phyloP scores from a whole-genome alignment of 1,140 invertebrate species.

The Saccostrea echinata region DNA sequence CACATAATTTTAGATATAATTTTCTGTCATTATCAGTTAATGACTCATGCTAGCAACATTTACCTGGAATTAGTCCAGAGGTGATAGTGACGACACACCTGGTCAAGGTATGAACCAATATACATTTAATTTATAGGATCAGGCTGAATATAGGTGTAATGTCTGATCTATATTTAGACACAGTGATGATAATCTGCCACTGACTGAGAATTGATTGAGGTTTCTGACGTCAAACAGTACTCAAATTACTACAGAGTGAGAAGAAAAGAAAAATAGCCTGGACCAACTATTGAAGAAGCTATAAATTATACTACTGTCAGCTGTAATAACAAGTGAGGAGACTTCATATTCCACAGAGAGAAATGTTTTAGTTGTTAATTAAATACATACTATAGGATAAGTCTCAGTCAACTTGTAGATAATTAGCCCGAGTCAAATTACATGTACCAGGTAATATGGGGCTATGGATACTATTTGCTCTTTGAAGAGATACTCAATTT shows the following conservation, averaged over 20 bases:
- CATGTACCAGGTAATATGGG: no score
- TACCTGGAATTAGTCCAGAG: neutral
- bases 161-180: neutral
- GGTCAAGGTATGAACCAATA: neutral
- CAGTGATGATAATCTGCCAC: conserved; percentile 6
- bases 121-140: conserved; percentile 8
- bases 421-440: no score
- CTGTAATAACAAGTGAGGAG: neutral
- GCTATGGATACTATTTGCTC: no score
- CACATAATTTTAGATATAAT: no score
- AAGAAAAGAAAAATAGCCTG: neutral
- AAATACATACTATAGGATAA: no score
- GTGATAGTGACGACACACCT: neutral
- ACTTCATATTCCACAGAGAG: neutral
- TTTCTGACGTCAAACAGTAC: conserved; percentile 17
- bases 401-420: no score
- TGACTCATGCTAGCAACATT: neutral
- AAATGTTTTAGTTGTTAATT: neutral
- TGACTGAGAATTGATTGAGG: neutral
- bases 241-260: neutral
- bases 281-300: neutral
- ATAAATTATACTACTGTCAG: neutral
- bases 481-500: no score
- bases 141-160: neutral
- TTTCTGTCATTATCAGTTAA: no score